These are phyloP conservation scores for Caretta caretta DNA, from an alignment of 2,113 vertebrate species.

Conservation along the genomic window DNA sequence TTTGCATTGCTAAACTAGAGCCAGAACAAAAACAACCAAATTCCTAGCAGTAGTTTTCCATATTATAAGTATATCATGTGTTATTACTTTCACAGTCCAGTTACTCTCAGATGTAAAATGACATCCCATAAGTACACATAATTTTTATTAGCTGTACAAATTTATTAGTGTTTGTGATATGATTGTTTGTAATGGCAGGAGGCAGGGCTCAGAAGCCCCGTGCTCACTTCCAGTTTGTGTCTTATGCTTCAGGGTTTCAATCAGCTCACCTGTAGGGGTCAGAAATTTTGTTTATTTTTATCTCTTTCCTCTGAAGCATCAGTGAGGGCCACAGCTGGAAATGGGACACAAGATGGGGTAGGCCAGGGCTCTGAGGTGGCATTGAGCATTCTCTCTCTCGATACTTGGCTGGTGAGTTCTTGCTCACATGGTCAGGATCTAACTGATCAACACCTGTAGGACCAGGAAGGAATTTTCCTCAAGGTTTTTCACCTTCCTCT, in stretches of 20 bases:
- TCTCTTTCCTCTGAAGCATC: no score
- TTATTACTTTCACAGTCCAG: background rate
- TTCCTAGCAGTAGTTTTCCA: background rate
- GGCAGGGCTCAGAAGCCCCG: background rate
- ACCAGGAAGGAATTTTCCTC: background rate
- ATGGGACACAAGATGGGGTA: no score
- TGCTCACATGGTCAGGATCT: no score
- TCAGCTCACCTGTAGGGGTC: no score
- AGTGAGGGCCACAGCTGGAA: no score
- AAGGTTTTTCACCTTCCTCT: background rate
- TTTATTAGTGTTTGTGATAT: no score
- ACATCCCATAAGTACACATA: background rate
- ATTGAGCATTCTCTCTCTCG: no score
- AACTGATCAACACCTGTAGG: background rate
- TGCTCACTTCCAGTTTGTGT: no score
- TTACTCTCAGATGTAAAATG: constrained; percentile 23
- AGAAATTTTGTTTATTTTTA: no score
- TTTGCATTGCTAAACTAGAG: constrained; percentile 58
- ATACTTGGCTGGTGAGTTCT: no score
- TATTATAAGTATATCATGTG: background rate
- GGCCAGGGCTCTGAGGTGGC: no score
- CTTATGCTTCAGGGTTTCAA: no score
- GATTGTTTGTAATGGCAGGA: background rate
- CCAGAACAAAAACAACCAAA: background rate
- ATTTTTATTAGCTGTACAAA: background rate